These are phyloP conservation scores for Chromis chromis DNA, from an alignment of 2,797 vertebrate genomes.

Conservation along the genomic window DNA sequence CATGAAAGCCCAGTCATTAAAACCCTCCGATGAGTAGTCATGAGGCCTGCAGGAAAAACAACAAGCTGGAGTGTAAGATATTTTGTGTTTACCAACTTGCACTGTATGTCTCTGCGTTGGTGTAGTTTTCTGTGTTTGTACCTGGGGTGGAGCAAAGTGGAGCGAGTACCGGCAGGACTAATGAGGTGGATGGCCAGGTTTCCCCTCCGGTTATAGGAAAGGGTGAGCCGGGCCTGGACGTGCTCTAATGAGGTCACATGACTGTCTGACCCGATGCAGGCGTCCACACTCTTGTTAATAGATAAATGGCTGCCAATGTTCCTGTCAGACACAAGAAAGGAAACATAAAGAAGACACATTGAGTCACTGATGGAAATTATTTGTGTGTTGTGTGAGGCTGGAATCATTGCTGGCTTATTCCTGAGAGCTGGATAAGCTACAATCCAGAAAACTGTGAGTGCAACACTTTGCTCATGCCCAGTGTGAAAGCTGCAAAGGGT, in stretches of 20 bases:
- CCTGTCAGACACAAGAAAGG: slow-evolving; percentile 75
- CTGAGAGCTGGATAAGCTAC: slow-evolving; percentile 21
- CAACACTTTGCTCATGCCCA: slow-evolving; percentile 43
- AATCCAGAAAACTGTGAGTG: slow-evolving; percentile 5
- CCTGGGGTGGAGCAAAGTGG: slow-evolving; percentile 94
- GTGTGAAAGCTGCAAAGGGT: slow-evolving; percentile 40
- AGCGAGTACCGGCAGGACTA: slow-evolving; percentile 94
- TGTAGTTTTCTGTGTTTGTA: slow-evolving; percentile 56
- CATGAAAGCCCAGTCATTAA: slow-evolving; percentile 99
- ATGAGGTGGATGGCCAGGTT: slow-evolving; percentile 94
- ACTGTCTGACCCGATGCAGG: slow-evolving; percentile 88
- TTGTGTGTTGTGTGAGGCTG: not conserved
- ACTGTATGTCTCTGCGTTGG: not conserved
- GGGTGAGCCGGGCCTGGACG: slow-evolving; percentile 91
- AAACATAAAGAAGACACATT: slow-evolving; percentile 5
- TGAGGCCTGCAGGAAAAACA: slow-evolving; percentile 86
- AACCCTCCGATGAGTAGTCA: slow-evolving; percentile 96
- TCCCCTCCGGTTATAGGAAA: slow-evolving; percentile 97
- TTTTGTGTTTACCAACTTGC: not conserved
- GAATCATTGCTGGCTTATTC: slow-evolving; percentile 26
- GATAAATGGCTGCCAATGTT: slow-evolving; percentile 92
- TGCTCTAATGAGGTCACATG: slow-evolving; percentile 92
- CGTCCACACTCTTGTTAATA: slow-evolving; percentile 89
- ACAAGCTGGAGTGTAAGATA: slow-evolving; percentile 13
- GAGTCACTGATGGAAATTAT: not conserved